Evolutionary conservation across 2,113 vertebrate species (phyloP).

Genomic region (Salvelinus namaycush): DNA sequence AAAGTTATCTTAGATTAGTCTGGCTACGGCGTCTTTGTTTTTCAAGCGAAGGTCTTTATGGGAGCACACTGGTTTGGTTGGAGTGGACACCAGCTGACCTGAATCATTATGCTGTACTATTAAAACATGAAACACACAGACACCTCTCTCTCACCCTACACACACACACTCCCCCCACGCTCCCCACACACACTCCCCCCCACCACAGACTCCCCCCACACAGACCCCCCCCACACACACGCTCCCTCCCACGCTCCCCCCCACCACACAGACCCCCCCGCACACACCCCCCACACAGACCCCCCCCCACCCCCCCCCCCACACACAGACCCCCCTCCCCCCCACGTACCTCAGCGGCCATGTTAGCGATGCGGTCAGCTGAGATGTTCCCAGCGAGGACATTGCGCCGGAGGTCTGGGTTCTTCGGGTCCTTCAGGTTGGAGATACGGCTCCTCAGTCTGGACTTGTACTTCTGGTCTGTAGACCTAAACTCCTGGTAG

Average conservation of each 20-base stretch:
- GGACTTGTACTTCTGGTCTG: constrained; percentile 92
- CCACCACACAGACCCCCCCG: too few species aligned
- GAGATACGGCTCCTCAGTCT: constrained; percentile 91
- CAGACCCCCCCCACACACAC: neutral
- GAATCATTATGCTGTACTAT: too few species aligned
- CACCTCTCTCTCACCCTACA: neutral
- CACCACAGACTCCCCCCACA: neutral
- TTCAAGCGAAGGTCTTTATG: too few species aligned
- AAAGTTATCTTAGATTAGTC: too few species aligned
- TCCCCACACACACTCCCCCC: neutral
- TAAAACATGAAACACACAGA: neutral
- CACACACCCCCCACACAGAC: too few species aligned
- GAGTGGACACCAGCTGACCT: too few species aligned
- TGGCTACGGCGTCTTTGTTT: too few species aligned
- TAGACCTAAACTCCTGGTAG: constrained; percentile 89
- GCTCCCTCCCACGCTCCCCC: too few species aligned
- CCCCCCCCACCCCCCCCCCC: too few species aligned
- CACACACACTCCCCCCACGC: neutral
- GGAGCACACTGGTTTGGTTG: too few species aligned
- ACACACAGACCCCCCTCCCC: neutral
- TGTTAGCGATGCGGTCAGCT: constrained; percentile 84
- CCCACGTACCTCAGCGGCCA: constrained; percentile 87
- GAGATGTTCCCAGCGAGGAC: constrained; percentile 88
- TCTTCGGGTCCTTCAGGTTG: constrained; percentile 95
- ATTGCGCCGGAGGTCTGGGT: constrained; percentile 86